Base-by-base conservation (phyloP, 2,113 vertebrate species). In the Ochotona princeps region DNA sequence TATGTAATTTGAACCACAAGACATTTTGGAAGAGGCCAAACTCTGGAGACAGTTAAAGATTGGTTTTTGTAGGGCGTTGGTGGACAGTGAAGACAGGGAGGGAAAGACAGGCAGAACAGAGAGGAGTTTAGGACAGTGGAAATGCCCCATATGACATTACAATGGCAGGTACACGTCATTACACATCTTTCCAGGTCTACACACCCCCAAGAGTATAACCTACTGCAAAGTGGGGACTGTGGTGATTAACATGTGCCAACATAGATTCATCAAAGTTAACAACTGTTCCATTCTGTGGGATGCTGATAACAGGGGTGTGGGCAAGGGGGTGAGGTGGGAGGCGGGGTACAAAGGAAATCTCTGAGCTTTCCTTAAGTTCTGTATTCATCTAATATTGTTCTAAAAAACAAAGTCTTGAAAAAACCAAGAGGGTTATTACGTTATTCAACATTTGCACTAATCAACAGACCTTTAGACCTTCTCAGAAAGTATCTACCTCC, bases 381-480 rank as follows among this genome's bases (percentile, higher is more conserved):
- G 8, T 65, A 5, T 15, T 47, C 49, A 63, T 9, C 30, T 49
- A 75, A 75, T 75, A 78, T 30, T 78, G 49, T 49, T n/a, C 30
- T 78, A 13, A 78, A 78, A 54, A 78, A 76, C 20, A 28, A 18
- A 57, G 20, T n/a, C 44, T 74, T 74, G 21, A 78, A 78, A 54
- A 88, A 47, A 66, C 65, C 69, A 51, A 38, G 74, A 82, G 38
- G 21, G 51, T 82, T 87, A 90, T 7, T 47, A 51, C 49, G 14
- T 51, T 82, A 51, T 63, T 65, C 12, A 70, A 89, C 82, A n/a
- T 74, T 82, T 61, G n/a, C 6, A 87, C 51, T 82, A 32, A 63
- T 75, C 69, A 82, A 72, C 23, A 76, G 38, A 87, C 11, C 28
- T 87, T 81, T 11, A 86, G 75, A 87, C 35, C n/a, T 94, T 47